These are phyloP conservation scores for Hypotaenidia okinawae DNA, from an alignment of 2,797 vertebrate species.

Conservation along the genomic window DNA sequence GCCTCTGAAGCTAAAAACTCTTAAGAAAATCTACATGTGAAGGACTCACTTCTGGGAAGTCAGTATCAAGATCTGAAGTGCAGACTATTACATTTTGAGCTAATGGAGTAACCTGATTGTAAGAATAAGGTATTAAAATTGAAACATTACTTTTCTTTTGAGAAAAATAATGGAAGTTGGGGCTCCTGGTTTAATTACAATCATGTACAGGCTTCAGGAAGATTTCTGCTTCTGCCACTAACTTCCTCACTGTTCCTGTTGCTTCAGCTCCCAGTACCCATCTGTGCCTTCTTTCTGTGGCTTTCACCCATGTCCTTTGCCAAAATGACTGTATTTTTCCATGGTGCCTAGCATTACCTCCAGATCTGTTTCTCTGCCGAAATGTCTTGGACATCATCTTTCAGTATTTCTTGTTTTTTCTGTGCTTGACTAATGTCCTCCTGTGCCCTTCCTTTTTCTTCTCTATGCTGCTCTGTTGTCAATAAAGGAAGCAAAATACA, in stretches of 20 bases:
- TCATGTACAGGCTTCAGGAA: neutral
- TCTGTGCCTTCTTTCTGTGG: neutral
- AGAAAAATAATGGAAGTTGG: neutral
- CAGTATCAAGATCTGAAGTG: neutral
- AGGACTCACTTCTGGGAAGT: neutral
- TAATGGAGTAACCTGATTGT: neutral
- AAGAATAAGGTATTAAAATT: neutral
- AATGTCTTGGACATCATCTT: neutral
- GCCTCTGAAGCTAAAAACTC: neutral
- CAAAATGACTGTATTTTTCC: neutral
- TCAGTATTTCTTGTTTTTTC: neutral
- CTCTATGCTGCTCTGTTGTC: neutral
- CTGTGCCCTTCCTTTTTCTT: neutral
- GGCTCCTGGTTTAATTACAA: neutral
- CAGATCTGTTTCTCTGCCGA: neutral
- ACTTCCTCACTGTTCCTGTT: neutral
- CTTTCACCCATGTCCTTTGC: neutral
- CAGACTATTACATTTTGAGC: neutral
- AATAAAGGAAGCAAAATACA: neutral
- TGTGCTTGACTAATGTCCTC: neutral
- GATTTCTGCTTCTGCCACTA: neutral
- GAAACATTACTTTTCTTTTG: neutral
- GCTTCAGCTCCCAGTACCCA: neutral
- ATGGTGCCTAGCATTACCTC: neutral
- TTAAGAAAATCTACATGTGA: rapidly evolving